Evolutionary conservation across 2,888 invertebrate genomes (phyloP), one percentile per base, ranked within the genome.

Genomic region (Cryptocheilus praepositus): DNA sequence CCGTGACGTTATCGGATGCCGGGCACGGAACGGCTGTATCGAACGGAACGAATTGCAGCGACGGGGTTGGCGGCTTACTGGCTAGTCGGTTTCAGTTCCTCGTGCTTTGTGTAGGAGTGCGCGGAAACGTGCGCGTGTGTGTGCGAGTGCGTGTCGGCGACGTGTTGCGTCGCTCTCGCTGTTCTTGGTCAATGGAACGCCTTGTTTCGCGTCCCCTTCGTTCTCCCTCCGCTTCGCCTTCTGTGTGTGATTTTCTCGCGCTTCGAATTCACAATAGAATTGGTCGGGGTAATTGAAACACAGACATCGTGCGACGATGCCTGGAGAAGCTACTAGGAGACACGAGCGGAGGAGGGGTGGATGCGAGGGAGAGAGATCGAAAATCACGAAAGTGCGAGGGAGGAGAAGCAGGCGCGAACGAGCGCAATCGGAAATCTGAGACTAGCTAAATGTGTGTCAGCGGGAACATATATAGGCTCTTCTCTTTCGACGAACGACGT

Each of bases 1-100:
- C 67, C 70, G 65, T 66, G 58, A 69, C 64, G 69, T 54, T 70
- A 71, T 72, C 67, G 65, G 55, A 69, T 65, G 64, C 62, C 66
- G 44, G 45, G 51, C 70, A 65, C 67, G 74, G 19, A 25, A 21
- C 53, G 45, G 63, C 52, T 57, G 63, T 69, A 73, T 67, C 65
- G 63, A 71, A 65, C 55, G 53, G 53, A 71, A 65, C 60, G 62
- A 69, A 65, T 69, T 62, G 64, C 65, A 58, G 58, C 49, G 36
- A 36, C 36, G 36, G 36, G 36, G 36, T 36, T 36, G 36, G 36
- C 36, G 36, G 49, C 13, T 49, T 3, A 16, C 49, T 49, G 7
- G 49, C 49, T 21, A 8, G 49, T 5, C 19, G 52, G 13, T 19
- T 52, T 19, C 21, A 19, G 19, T 21, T 52, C 21, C 19, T 25